Base-by-base conservation (phyloP, 2,113 vertebrate species). In the Cyprinodon variegatus region DNA sequence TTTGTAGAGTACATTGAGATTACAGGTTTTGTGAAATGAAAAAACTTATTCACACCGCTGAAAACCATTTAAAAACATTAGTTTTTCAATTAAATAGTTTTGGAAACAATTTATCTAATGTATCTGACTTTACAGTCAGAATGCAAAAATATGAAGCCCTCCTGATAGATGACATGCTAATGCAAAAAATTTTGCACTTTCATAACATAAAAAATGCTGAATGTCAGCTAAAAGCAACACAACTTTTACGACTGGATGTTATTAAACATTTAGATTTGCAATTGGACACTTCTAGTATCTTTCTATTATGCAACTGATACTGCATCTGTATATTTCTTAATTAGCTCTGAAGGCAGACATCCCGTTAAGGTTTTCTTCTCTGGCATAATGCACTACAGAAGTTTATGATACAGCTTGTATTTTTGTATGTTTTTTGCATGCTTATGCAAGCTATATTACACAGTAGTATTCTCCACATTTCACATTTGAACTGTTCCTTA, bases 181-280 rank as follows among this genome's bases (percentile, higher is more conserved):
- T 15, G 48, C 69, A 72, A 75, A 65, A 67, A 36, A 41, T 64
- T 43, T 76, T 79, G 29, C 60, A 68, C 29, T 29, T 29, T 29
- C 29, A 29, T 29, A 29, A 29, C 29, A 29, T 29, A 29, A 29
- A 29, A 29, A 29, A 29, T 20, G 3, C 59, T 48, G 36, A 68
- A 74, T 74, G 17, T 4, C 40, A 8, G 36, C 61, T 3, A 37
- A 72, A 37, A 62, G 46, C 75, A 64, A 74, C 46, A 70, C 73
- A 70, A 76, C 50, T 50, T 41, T 53, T 14, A 77, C 22, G 45
- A 78, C 75, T 17, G 70, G 14, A 69, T 66, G 15, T 36, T 20
- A 79, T 78, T 74, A 86, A 80, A 76, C n/a, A 79, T 84, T 70
- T 66, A 74, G 39, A 68, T 59, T 12, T 67, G 40, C 22, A 76